A percentile compares a stretch with the other conserved stretches of the same genome.
These are phyloP conservation scores for Trematomus bernacchii DNA, from an alignment of 2,797 vertebrate genomes.

Conservation along the genomic window DNA sequence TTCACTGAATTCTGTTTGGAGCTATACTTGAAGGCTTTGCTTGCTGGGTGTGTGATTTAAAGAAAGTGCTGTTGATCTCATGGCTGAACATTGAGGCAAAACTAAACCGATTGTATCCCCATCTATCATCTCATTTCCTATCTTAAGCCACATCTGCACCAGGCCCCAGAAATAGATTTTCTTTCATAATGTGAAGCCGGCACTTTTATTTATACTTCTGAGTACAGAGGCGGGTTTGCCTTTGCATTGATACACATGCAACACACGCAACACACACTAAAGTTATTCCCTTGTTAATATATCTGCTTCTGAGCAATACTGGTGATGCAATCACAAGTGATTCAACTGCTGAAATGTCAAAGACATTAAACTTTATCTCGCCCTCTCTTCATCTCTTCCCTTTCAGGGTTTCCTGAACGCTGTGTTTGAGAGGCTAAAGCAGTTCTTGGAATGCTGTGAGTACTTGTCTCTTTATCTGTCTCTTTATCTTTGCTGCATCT, in stretches of 20 bases:
- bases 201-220: conserved; percentile 51
- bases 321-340: conserved; percentile 54
- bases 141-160: conserved; percentile 39
- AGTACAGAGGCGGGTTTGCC: conserved; percentile 36
- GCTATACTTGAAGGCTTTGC: conserved; percentile 18
- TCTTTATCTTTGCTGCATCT: conserved; percentile 1
- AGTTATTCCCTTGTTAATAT: conserved; percentile 48
- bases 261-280: neutral
- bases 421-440: conserved; percentile 94
- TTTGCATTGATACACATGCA: neutral
- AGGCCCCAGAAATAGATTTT: conserved; percentile 58
- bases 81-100: conserved; percentile 69
- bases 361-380: conserved; percentile 57
- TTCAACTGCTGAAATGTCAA: conserved; percentile 58
- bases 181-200: conserved; percentile 46
- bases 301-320: conserved; percentile 37
- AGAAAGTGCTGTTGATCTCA: conserved; percentile 59
- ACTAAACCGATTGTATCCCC: conserved; percentile 65
- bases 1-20: conserved; percentile 25
- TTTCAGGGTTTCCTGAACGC: conserved; percentile 94
- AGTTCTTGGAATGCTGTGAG: conserved; percentile 98
- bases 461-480: conserved; percentile 67
- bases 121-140: conserved; percentile 71
- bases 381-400: conserved; percentile 65
- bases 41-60: conserved; percentile 66